Percentiles rank a stretch among this genome's conserved stretches.
phyloP scores from a whole-genome alignment of 2,888 invertebrate genomes.

The Drosophila algonquin region DNA sequence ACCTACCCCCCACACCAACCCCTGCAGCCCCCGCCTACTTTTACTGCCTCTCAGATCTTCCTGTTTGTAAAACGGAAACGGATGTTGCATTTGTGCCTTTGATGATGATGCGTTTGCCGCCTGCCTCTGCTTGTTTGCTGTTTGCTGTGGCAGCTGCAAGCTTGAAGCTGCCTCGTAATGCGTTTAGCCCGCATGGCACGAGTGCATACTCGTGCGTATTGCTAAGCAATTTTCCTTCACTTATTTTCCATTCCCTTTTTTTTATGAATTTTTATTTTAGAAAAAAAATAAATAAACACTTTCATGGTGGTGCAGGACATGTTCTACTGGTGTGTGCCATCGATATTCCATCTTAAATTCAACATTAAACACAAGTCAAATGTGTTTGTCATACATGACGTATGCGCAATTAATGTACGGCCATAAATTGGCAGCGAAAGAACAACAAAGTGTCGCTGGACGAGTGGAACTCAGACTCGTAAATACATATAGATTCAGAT shows the following conservation, averaged over 20 bases:
- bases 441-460: conserved; percentile 31
- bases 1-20: background rate
- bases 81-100: conserved; percentile 72
- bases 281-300: background rate
- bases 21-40: background rate
- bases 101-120: conserved; percentile 61
- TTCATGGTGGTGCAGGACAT: too few species aligned
- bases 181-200: conserved; percentile 41
- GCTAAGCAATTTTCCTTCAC: conserved; percentile 53
- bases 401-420: conserved; percentile 68
- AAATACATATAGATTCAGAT: background rate
- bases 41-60: background rate
- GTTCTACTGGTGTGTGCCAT: background rate
- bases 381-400: conserved; percentile 51
- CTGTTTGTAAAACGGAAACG: conserved; percentile 55
- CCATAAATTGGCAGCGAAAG: conserved; percentile 50
- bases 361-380: conserved; percentile 21
- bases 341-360: background rate
- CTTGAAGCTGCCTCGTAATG: conserved; percentile 31
- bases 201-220: conserved; percentile 25
- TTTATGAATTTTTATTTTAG: conserved; percentile 45
- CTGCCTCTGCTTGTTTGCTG: conserved; percentile 32
- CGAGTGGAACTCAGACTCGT: background rate
- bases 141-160: conserved; percentile 8
- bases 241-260: conserved; percentile 17